A percentile compares a stretch with the other conserved stretches of the same genome.
Evolutionary conservation across 2,113 vertebrate species (phyloP).

Genomic region (Malurus elegans): DNA sequence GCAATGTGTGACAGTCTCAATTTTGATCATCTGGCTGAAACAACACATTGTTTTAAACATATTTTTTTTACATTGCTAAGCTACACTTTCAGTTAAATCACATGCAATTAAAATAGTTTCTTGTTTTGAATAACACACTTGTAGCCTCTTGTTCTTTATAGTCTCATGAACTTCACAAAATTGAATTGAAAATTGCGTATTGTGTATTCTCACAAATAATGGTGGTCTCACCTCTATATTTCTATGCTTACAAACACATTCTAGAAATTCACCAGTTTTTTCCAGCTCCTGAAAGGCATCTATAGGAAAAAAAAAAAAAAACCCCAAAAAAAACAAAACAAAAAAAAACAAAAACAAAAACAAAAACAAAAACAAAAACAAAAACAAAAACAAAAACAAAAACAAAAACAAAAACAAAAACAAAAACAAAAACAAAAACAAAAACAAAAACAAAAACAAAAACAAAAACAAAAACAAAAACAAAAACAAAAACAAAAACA

Average conservation of each 20-base stretch:
- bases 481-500: too few relatives aligned
- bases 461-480: too few relatives aligned
- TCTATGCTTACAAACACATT: neutral
- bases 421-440: too few relatives aligned
- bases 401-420: too few relatives aligned
- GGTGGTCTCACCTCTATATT: neutral
- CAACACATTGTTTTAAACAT: neutral
- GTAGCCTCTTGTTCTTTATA: neutral
- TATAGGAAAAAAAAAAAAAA: neutral
- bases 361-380: too few relatives aligned
- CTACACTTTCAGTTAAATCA: neutral
- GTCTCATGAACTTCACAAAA: neutral
- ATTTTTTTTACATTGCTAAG: neutral
- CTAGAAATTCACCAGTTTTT: neutral
- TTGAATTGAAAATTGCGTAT: neutral
- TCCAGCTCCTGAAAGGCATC: neutral
- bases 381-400: too few relatives aligned
- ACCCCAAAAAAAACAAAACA: too few relatives aligned
- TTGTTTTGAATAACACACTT: neutral
- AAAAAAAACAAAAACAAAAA: too few relatives aligned
- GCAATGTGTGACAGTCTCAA: neutral
- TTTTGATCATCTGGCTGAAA: neutral
- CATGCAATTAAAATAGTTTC: neutral
- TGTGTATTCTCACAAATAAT: neutral
- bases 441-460: too few relatives aligned